Percentiles rank a stretch among this genome's conserved stretches.
Conservation (phyloP, 2,888 invertebrate genomes). For the Nephrotoma guestfalica region DNA sequence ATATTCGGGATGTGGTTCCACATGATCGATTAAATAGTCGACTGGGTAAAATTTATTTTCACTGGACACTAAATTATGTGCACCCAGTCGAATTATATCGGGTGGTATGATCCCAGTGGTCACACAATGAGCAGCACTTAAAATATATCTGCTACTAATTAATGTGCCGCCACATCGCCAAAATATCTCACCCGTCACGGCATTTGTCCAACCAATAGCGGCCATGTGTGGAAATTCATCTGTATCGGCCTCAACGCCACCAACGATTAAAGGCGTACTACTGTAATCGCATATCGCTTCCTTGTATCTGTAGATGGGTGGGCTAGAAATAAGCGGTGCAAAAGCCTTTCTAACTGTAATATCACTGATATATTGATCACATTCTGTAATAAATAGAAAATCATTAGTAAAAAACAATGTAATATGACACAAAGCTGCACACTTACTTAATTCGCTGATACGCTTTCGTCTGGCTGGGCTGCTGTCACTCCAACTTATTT, state of each 20-base stretch:
- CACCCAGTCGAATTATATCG: conserved; percentile 34
- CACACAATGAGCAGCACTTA: conserved; percentile 43
- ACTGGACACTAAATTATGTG: conserved; percentile 30
- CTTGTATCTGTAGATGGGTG: neutral
- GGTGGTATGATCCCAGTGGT: conserved; percentile 22
- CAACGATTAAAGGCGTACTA: neutral
- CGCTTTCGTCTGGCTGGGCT: neutral
- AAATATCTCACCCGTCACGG: conserved; percentile 17
- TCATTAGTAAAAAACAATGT: neutral
- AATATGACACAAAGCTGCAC: too few species aligned
- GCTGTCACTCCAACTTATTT: neutral
- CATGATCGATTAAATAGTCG: conserved; percentile 25
- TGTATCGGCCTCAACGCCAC: neutral
- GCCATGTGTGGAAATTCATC: conserved; percentile 14
- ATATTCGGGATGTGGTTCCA: conserved; percentile 33
- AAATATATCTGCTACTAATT: conserved; percentile 35
- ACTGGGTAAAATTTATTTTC: conserved; percentile 27
- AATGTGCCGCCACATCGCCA: conserved; percentile 33
- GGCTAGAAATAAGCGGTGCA: neutral
- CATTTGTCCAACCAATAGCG: conserved; percentile 27
- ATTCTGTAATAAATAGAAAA: neutral
- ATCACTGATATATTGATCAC: neutral
- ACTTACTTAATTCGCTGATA: neutral
- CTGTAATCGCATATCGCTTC: neutral
- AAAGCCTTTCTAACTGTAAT: neutral